Base-by-base conservation (phyloP, 1,140 invertebrate genomes). In the Drosophila oshimai region DNA sequence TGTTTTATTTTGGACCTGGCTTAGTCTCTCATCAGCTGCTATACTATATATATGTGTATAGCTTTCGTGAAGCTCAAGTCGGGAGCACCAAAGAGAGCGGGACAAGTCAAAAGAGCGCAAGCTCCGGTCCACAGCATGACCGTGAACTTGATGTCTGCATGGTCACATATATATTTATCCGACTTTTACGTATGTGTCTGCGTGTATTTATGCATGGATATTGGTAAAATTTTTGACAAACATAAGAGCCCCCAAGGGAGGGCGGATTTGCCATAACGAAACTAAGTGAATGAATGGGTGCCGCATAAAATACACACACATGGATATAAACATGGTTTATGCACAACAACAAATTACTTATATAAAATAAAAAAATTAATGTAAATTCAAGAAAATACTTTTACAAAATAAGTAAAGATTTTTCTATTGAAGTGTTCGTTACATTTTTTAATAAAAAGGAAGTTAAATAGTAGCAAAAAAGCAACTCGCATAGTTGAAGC, bases 71-170 rank as follows among this genome's bases (percentile, higher is more conserved):
- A 41, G 42, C 58, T 50, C 34, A n/a, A 26, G 10, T n/a, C 10
- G 9, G 9, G 3, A 51, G 46, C 15, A 17, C 1, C 9, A 6
- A n/a, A 2, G 0, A 47, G 49, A 61, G 45, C 17, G 41, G 6
- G 36, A 31, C 13, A 33, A 58, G n/a, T 36, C 44, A 47, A 62
- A 51, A 76, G 46, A 65, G 62, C 55, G 50, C 46, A 80, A 75
- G 49, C 65, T 57, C 26, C 44, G 39, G 44, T 46, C 50, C 24
- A 37, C 39, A 39, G 39, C 53, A 73, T 83, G 79, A 83, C 79
- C 79, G 74, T 83, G 79, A 83, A 83, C 79, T 83, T 83, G 79
- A 74, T 55, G 57, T 57, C 54, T 70, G 51, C 51, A 55, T 70
- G 54, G 39, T 68, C 34, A 67, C 31, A 65, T 33, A 15, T 24